Evolutionary conservation across 2,797 vertebrate species (phyloP), one percentile per base, ranked within the genome.

Genomic region (Gephyroberyx darwinii): DNA sequence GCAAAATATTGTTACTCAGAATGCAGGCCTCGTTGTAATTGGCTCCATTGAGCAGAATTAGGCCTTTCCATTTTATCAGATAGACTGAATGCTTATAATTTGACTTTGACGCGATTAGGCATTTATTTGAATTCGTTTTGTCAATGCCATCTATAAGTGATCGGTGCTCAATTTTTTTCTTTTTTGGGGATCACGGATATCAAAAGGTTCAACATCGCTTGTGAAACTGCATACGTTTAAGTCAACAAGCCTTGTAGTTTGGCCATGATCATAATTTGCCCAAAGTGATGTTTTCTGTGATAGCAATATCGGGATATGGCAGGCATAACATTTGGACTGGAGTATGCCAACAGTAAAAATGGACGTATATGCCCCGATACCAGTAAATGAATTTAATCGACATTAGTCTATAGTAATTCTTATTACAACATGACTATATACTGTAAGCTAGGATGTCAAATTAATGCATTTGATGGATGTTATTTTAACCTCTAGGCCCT

Each of bases 301-400:
- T 54, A 14, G 12, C 41, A 14, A 43, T 43, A 43, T 43, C 41
- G 5, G 41, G 13, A 43, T 4, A 43, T 14, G 14, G 1, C 41
- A 14, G 12, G 41, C 13, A 14, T 4, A 43, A 69, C 81, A 85
- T 86, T 68, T 86, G 78, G 78, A 73, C 17, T 69, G 61, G 50
- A 33, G 6, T 43, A 43, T 14, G 13, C 41, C 12, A 12, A 13
- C 13, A 41, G 10, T 41, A 43, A 43, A 14, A 43, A 20, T 20
- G 9, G n/a, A 20, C 48, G 17, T 8, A 51, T 20, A 51, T 48
- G 3, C 8, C 5, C 16, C 47, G n/a, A 19, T 19, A 51, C 8
- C 19, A 26, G 20, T 26, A 22, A 8, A 20, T 9, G 26, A 53
- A 53, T 53, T 9, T 52, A 53, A 53, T 53, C 51, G 14, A 13